These are phyloP conservation scores for Takifugu ocellatus DNA, from an alignment of 2,797 vertebrate species.

Conservation along the genomic window DNA sequence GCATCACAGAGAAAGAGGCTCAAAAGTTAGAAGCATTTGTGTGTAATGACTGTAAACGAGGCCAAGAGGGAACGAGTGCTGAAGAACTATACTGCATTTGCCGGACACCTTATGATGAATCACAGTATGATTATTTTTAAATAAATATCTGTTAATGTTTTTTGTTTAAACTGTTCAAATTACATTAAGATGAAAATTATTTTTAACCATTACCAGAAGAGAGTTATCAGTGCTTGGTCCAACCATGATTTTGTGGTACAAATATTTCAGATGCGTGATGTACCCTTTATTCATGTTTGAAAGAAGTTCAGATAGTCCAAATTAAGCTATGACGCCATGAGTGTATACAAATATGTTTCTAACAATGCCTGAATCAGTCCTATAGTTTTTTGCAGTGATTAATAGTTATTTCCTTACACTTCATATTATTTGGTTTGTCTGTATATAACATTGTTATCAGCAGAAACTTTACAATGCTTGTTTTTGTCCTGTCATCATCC, in stretches of 20 bases:
- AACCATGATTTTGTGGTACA: no score
- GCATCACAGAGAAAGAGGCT: conserved; percentile 98
- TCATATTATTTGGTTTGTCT: background rate
- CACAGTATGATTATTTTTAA: conserved; percentile 81
- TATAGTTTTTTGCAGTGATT: no score
- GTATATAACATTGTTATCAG: background rate
- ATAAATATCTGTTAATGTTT: background rate
- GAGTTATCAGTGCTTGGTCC: no score
- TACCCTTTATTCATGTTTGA: no score
- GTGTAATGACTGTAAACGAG: conserved; percentile 94
- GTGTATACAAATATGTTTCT: no score
- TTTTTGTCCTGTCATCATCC: background rate
- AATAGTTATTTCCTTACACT: no score
- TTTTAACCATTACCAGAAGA: no score
- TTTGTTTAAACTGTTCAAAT: background rate
- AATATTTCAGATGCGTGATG: no score
- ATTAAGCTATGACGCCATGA: no score
- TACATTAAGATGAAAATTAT: no score
- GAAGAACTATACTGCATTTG: conserved; percentile 99
- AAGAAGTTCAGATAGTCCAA: no score
- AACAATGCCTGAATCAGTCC: no score
- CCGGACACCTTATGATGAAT: conserved; percentile 97
- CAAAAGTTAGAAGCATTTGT: conserved; percentile 99
- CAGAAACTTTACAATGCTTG: background rate
- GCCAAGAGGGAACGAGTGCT: conserved; percentile 84